Conservation (phyloP, 2,888 invertebrate species). For the Euphydryas editha region DNA sequence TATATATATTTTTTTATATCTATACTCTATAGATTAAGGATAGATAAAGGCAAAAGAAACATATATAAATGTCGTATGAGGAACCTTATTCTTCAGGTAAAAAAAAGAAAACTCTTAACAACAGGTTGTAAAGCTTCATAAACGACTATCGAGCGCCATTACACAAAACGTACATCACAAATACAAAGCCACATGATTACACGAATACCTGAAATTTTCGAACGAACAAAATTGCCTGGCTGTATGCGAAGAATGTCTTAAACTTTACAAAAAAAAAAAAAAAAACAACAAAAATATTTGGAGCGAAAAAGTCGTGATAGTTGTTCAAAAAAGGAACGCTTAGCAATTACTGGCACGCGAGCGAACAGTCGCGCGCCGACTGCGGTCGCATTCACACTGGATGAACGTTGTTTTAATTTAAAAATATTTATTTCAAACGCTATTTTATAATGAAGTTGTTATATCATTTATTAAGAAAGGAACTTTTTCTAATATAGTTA, state of each 20-base stretch:
- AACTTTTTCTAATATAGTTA: no score
- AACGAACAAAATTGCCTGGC: conserved; percentile 71
- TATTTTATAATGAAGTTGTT: not conserved
- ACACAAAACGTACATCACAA: conserved; percentile 50
- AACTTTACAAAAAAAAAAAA: conserved; percentile 57
- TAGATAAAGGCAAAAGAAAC: no score
- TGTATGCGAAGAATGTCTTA: conserved; percentile 77
- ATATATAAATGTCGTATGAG: no score
- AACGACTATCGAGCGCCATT: conserved; percentile 49
- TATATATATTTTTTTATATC: not conserved
- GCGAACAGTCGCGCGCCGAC: conserved; percentile 76
- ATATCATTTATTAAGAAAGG: no score
- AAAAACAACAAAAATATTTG: conserved; percentile 71
- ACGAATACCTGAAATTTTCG: conserved; percentile 74
- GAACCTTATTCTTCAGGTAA: not conserved
- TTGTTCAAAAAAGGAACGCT: conserved; percentile 80
- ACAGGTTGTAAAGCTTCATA: conserved; percentile 45
- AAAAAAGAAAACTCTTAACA: conserved; percentile 38
- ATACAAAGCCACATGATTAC: conserved; percentile 48
- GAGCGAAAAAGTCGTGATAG: conserved; percentile 83
- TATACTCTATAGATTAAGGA: not conserved
- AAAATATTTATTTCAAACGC: not conserved
- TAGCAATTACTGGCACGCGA: conserved; percentile 82
- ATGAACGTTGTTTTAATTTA: not conserved
- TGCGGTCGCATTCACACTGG: conserved; percentile 61